Evolutionary conservation across 2,113 vertebrate species (phyloP), one percentile per base, ranked within the genome.

Genomic region (Channa maculata): DNA sequence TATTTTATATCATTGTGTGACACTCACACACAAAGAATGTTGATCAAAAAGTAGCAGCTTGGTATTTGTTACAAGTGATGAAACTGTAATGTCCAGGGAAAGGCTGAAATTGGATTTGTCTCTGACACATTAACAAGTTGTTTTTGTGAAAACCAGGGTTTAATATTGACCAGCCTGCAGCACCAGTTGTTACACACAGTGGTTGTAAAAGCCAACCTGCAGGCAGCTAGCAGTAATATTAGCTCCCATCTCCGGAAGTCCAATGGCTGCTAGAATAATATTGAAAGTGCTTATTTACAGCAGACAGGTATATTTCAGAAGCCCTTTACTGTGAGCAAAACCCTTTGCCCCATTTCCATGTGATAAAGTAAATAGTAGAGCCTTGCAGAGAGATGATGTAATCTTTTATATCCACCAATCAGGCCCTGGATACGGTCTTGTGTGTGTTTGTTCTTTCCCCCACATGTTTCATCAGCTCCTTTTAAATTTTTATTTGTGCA

Each of bases 281-380:
- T 87, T 88, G 89, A 58, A 49, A 75, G 65, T 71, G 71, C 61
- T 84, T 86, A 79, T 92, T 84, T 86, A 81, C 76, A 73, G 79
- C 79, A 71, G 48, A 61, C 37, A 24, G 24, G 37, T 65, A 10
- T 76, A 62, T 89, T 85, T 82, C 63, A 70, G 67, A 60, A 71
- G 49, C 50, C 57, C 64, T 69, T 75, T 68, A 60, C 62, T 8
- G 48, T 84, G 55, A 63, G 49, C 65, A 82, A 73, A 39, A 84
- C 88, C 68, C 74, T 69, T 76, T 54, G 63, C 65, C 57, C 53
- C 45, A 83, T 91, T 88, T 85, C 77, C 51, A 79, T 89, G 82
- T 77, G 69, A 41, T 65, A 46, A 57, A 80, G 82, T 82, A 76
- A 92, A 91, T 83, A 84, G 74, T 49, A 79, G 78, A 48, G 80